Evolutionary conservation across 2,888 invertebrate species (phyloP), one percentile per base, ranked within the genome.

Genomic region (Drosophila fungiperda): DNA sequence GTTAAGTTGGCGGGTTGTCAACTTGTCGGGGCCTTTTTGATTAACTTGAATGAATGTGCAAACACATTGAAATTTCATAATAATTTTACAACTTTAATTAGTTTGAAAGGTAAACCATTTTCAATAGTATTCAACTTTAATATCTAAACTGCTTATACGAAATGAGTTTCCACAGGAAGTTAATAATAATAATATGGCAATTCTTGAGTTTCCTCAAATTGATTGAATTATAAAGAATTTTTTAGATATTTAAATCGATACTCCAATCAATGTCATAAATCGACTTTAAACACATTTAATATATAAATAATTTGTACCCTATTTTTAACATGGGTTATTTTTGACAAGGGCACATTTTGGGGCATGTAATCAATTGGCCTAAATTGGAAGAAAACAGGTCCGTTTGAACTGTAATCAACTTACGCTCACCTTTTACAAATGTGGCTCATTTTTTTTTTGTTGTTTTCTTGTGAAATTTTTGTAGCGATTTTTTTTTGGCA

Each of bases 1-100:
- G 54, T 53, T n/a, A 17, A 40, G 40, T 40, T 48, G 26, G 17
- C 49, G 11, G 3, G 11, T 29, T 54, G 36, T 55, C 54, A n/a
- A 38, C 59, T 61, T 53, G 67, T 63, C 66, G 57, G 12, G 23
- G 7, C 17, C 50, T 58, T 58, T 67, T 70, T 68, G 69, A 78
- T 68, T 78, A 69, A 79, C 65, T 63, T 62, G 40, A 29, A 54
- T 58, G 20, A 40, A 63, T 59, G 60, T 48, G 33, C 3, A 53
- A 45, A 53, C 49, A 9, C 9, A 29, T 55, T 58, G 45, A 35
- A 54, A 49, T 67, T 58, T 1, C 15, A 60, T 63, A 50, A 59
- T 54, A 61, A 64, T 76, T 67, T 45, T 49, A 29, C 12, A 55
- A 49, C 36, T 38, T 3, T 45, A n/a, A n/a, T n/a, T n/a, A n/a